A percentile compares a stretch with the other conserved stretches of the same genome.
phyloP scores from a whole-genome alignment of 2,113 vertebrate genomes.

The Xenopus borealis region DNA sequence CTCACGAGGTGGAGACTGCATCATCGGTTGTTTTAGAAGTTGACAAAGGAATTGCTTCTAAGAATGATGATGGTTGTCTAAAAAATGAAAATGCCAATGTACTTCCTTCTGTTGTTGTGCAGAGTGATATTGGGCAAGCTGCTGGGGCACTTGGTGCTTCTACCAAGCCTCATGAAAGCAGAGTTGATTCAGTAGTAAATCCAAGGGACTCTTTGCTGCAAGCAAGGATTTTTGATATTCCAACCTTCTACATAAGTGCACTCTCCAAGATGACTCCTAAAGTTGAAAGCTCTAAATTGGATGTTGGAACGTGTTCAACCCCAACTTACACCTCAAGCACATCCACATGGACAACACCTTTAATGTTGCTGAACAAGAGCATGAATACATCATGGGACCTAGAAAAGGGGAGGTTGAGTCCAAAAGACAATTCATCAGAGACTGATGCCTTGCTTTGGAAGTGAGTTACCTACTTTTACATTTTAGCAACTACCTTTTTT shows the following conservation, averaged over 20 bases:
- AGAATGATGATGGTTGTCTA: too few relatives aligned
- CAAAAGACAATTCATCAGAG: slow-evolving; percentile 54
- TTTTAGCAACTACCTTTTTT: neutral
- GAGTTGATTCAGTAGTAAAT: neutral
- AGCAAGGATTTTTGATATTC: neutral
- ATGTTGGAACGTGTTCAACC: slow-evolving; percentile 8
- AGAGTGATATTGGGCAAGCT: too few relatives aligned
- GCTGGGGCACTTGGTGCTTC: neutral
- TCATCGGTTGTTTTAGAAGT: too few relatives aligned
- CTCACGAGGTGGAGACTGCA: too few relatives aligned
- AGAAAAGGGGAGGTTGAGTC: neutral
- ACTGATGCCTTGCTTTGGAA: slow-evolving; percentile 59
- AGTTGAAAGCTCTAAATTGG: neutral
- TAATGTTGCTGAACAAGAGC: slow-evolving; percentile 48
- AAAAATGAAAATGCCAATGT: too few relatives aligned
- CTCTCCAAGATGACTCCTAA: neutral
- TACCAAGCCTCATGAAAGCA: neutral
- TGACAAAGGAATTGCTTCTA: too few relatives aligned
- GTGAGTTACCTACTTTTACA: slow-evolving; percentile 53
- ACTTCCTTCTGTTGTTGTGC: too few relatives aligned
- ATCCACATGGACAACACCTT: slow-evolving; percentile 58
- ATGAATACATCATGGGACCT: slow-evolving; percentile 43
- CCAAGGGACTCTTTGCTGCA: neutral
- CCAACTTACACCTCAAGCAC: neutral
- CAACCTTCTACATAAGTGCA: neutral